These are phyloP conservation scores for Brienomyrus longianalis DNA, from an alignment of 2,113 vertebrate genomes.

Conservation along the genomic window DNA sequence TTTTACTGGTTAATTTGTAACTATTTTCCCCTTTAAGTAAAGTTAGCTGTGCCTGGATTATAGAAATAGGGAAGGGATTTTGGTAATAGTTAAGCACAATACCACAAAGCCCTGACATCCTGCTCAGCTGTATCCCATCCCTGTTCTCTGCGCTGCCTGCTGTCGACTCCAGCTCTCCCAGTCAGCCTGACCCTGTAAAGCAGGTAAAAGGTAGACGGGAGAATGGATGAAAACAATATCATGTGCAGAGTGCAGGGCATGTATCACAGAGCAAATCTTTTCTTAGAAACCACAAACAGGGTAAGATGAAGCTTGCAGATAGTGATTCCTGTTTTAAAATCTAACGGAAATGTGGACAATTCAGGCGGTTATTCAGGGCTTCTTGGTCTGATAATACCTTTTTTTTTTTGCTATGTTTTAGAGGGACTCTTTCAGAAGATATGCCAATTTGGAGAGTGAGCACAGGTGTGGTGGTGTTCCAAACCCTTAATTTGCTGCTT, in stretches of 20 bases:
- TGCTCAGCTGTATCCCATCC: not conserved
- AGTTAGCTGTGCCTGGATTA: not conserved
- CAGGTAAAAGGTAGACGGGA: not conserved
- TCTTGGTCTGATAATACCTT: not conserved
- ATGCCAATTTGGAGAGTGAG: not conserved
- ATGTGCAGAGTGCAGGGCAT: not conserved
- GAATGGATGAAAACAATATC: not conserved
- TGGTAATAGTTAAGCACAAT: too few relatives aligned
- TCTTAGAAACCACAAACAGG: not conserved
- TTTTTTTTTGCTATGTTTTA: not conserved
- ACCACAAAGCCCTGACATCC: too few relatives aligned
- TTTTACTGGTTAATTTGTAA: too few relatives aligned
- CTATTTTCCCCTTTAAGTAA: not conserved
- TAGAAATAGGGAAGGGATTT: not conserved
- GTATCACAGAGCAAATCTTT: not conserved
- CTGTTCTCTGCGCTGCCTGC: not conserved
- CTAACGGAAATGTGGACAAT: not conserved
- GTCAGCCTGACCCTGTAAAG: not conserved
- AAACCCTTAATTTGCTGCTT: not conserved
- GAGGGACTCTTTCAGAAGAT: not conserved
- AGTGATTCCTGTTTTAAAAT: not conserved
- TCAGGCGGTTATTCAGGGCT: not conserved
- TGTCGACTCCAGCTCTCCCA: not conserved
- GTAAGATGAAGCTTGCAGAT: not conserved
- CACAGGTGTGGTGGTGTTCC: not conserved